Percentiles rank a stretch among this genome's conserved stretches.
Evolutionary conservation across 2,888 invertebrate species (phyloP).

Genomic region (Aspidiotus destructor): DNA sequence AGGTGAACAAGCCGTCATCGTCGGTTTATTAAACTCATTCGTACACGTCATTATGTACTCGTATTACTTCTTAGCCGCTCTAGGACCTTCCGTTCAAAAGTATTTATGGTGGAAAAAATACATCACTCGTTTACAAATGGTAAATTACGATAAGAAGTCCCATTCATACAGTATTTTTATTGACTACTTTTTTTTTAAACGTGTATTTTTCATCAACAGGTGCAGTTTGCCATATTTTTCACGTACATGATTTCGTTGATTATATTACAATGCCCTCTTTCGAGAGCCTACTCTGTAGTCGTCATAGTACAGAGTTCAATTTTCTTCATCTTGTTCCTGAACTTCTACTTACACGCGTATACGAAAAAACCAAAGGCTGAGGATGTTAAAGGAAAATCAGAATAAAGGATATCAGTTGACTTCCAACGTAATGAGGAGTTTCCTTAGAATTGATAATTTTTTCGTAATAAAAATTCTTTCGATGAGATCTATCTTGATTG

Average conservation of each 20-base stretch:
- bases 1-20: conserved; percentile 44
- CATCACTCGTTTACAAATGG: conserved; percentile 46
- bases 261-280: conserved; percentile 48
- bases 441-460: no score
- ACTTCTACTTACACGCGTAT: conserved; percentile 52
- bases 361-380: conserved; percentile 4
- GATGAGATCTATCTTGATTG: no score
- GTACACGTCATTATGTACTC: conserved; percentile 48
- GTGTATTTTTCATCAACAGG: conserved; percentile 40
- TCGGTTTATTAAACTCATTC: conserved; percentile 45
- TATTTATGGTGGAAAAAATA: conserved; percentile 49
- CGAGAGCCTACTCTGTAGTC: conserved; percentile 49
- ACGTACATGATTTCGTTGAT: conserved; percentile 50
- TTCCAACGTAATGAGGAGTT: no score
- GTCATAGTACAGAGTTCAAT: conserved; percentile 49
- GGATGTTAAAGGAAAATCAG: neutral
- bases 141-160: conserved; percentile 21
- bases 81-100: conserved; percentile 47
- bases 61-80: conserved; percentile 46
- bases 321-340: conserved; percentile 51
- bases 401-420: no score
- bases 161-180: no score
- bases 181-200: conserved; percentile 33
- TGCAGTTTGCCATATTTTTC: conserved; percentile 58
- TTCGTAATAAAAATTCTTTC: no score